Evolutionary conservation across 2,113 vertebrate species (phyloP).

Genomic region (Vulpes ferrilata): DNA sequence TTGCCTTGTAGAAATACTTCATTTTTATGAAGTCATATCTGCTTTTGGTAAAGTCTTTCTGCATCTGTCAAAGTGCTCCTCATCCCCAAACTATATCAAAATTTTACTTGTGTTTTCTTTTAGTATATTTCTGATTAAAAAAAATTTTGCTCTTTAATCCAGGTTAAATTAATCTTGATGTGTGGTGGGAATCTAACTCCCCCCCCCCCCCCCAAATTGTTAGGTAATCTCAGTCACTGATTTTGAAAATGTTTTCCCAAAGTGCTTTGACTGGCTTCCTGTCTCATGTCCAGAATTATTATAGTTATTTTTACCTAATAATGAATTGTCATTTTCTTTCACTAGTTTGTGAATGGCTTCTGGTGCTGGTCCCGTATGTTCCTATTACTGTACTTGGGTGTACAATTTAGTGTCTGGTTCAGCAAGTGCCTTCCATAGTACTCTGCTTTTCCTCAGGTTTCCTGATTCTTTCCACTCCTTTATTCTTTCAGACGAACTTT

Average conservation of each 20-base stretch:
- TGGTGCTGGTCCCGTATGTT: not conserved
- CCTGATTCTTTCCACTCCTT: conserved; percentile 46
- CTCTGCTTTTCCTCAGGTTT: not conserved
- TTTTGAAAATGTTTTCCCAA: conserved; percentile 6
- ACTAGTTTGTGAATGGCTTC: not conserved
- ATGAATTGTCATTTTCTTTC: not conserved
- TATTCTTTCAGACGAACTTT: conserved; percentile 75
- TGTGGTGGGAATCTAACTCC: not conserved
- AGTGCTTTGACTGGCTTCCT: not conserved
- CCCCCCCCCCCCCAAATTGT: not conserved
- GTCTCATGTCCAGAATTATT: not conserved
- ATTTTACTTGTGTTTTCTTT: not conserved
- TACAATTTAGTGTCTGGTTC: too few relatives aligned
- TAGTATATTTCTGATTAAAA: conserved; percentile 20
- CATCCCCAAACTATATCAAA: not conserved
- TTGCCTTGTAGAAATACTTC: not conserved
- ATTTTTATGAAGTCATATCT: not conserved
- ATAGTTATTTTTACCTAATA: not conserved
- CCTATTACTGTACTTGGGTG: not conserved
- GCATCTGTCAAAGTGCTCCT: not conserved
- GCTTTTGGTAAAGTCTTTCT: not conserved
- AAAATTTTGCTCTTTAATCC: not conserved
- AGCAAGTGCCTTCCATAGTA: not conserved
- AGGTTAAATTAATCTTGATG: not conserved
- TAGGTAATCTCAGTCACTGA: not conserved